Evolutionary conservation across 2,113 vertebrate genomes (phyloP), one percentile per base, ranked within the genome.

Genomic region (Shinisaurus crocodilurus): DNA sequence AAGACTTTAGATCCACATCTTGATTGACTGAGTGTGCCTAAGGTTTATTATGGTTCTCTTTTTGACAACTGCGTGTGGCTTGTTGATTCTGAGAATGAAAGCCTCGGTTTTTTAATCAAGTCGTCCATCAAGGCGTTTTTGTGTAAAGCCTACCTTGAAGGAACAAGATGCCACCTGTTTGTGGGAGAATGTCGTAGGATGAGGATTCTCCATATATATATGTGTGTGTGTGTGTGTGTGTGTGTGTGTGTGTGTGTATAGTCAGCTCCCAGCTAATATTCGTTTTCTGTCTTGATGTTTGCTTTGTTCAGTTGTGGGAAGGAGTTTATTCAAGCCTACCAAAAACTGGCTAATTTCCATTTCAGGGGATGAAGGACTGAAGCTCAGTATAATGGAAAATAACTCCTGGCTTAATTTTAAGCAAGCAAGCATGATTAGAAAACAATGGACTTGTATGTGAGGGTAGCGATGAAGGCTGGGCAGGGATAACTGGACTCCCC

Each of bases 241-340:
- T n/a, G n/a, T n/a, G n/a, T n/a, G n/a, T n/a, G n/a, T n/a, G n/a
- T n/a, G n/a, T n/a, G n/a, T n/a, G n/a, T n/a, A n/a, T n/a, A n/a
- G 9, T 32, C 85, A 89, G 84, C 12, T 87, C 90, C 5, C 7
- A 48, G 87, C 92, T 94, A 5, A 43, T 87, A 89, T 90, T 94
- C 84, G 5, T 34, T 60, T 60, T 86, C 45, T 48, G 43, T 86
- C 60, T 70, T 65, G 82, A 88, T 72, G 74, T 83, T 69, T 93
- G 0, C 81, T 90, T 72, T n/a, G n/a, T n/a, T n/a, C n/a, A 87
- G 76, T 83, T 0, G 0, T 54, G 81, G 29, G 40, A n/a, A 67
- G 77, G 70, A 48, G 45, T 50, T 83, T 86, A 72, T 37, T 85
- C 48, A 87, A 40, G 15, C 70, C 25, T 37, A 7, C 12, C 37